Conservation (phyloP, 2,113 vertebrate species). For the Eulacestoma nigropectus region DNA sequence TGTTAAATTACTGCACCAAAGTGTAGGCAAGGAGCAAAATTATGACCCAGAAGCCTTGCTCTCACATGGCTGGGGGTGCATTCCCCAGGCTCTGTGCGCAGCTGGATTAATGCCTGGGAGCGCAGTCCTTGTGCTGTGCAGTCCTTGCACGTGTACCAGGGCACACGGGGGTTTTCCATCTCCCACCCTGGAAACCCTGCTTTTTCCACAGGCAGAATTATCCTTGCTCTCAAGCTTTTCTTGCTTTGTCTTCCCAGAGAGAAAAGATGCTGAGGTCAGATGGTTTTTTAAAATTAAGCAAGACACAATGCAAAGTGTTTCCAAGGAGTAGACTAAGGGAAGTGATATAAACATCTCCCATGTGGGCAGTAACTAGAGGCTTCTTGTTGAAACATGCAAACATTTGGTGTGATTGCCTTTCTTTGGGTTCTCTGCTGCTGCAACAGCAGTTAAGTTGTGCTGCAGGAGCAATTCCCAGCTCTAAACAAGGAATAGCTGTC, state of each 20-base stretch:
- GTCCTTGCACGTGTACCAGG: background rate
- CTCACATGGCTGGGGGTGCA: background rate
- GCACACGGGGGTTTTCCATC: rapidly evolving
- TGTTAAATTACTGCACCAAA: background rate
- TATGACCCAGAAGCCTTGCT: background rate
- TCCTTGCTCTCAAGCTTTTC: background rate
- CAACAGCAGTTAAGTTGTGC: background rate
- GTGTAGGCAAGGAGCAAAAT: background rate
- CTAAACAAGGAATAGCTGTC: background rate
- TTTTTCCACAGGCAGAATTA: background rate
- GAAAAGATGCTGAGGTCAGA: background rate
- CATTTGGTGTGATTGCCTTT: background rate
- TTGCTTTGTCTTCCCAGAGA: background rate
- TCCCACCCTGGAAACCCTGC: background rate
- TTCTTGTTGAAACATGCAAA: background rate
- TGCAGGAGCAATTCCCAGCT: background rate
- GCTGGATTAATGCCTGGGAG: background rate
- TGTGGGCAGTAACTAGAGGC: background rate
- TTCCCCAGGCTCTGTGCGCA: background rate
- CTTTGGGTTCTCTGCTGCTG: background rate
- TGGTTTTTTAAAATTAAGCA: background rate
- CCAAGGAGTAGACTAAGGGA: background rate
- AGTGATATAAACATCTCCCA: background rate
- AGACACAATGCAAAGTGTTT: background rate
- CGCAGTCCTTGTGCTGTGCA: background rate